Evolutionary conservation across 2,888 invertebrate species (phyloP).

Genomic region (Eremobia ochroleuca): DNA sequence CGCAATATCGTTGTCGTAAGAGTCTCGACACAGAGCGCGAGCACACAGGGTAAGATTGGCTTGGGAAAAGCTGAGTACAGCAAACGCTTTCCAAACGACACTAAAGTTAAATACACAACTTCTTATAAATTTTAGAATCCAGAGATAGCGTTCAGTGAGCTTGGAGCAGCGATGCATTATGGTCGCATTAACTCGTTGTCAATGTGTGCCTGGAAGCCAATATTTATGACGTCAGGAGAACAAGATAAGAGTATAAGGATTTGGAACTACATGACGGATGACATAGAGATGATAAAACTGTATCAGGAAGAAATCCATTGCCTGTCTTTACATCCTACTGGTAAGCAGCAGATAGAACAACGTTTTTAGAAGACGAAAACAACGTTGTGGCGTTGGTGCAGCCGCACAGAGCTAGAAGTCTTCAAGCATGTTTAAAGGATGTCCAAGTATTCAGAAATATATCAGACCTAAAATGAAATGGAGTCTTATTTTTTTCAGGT

Average conservation of each 20-base stretch:
- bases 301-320: slow-evolving; percentile 96
- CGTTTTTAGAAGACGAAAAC: too few relatives aligned
- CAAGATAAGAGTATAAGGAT: slow-evolving; percentile 96
- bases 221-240: slow-evolving; percentile 95
- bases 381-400: neutral
- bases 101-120: neutral
- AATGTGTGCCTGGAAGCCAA: slow-evolving; percentile 97
- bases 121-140: slow-evolving; percentile 82
- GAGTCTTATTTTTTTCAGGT: slow-evolving; percentile 87
- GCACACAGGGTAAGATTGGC: neutral
- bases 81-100: neutral
- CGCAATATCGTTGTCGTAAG: neutral
- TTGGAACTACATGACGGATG: slow-evolving; percentile 97
- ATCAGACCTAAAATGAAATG: neutral
- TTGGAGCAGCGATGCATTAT: slow-evolving; percentile 95
- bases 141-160: slow-evolving; percentile 92
- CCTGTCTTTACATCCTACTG: slow-evolving; percentile 93
- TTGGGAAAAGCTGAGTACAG: neutral
- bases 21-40: neutral
- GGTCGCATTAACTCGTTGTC: slow-evolving; percentile 95
- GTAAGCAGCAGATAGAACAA: slow-evolving; percentile 59
- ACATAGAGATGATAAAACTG: slow-evolving; percentile 94
- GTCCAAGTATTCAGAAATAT: neutral
- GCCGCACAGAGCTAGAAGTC: neutral
- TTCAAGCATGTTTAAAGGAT: neutral